Evolutionary conservation across 1,140 invertebrate genomes (phyloP).

Genomic region (Acromyrmex heyeri): DNA sequence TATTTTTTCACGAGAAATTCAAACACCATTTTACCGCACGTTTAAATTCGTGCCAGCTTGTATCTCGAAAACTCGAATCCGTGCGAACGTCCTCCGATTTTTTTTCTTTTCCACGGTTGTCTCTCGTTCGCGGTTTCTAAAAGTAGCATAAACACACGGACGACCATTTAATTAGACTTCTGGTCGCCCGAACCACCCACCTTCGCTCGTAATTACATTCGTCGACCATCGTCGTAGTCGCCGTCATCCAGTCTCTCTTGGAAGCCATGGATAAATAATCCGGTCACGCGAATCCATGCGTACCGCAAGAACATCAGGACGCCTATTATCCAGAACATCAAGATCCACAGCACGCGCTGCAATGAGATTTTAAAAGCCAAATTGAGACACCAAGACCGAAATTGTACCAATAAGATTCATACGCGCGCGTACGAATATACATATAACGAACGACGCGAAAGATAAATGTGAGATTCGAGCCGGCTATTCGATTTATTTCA

Average conservation of each 20-base stretch:
- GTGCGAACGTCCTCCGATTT: constrained; percentile 9
- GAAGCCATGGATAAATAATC: constrained; percentile 72
- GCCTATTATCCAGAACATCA: constrained; percentile 37
- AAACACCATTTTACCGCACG: constrained; percentile 15
- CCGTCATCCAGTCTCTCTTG: constrained; percentile 25
- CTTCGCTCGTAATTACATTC: constrained; percentile 74
- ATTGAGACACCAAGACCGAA: constrained; percentile 9
- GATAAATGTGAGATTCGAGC: constrained; percentile 14
- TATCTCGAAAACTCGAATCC: constrained; percentile 16
- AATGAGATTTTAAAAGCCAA: constrained; percentile 61
- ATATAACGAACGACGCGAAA: not conserved
- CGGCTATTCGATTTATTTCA: constrained; percentile 15
- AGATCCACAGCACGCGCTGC: not conserved
- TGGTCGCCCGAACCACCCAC: constrained; percentile 60
- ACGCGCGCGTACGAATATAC: not conserved
- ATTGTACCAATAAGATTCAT: not conserved
- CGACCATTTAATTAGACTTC: constrained; percentile 72
- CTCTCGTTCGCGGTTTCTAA: not conserved
- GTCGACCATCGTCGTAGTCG: constrained; percentile 29
- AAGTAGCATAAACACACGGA: constrained; percentile 43
- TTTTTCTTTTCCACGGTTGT: constrained; percentile 4
- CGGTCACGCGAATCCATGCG: constrained; percentile 59
- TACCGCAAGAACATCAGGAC: constrained; percentile 19
- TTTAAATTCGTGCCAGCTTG: constrained; percentile 34
- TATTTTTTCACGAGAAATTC: constrained; percentile 46